Evolutionary conservation across 2,113 vertebrate species (phyloP).

Genomic region (Charina bottae): DNA sequence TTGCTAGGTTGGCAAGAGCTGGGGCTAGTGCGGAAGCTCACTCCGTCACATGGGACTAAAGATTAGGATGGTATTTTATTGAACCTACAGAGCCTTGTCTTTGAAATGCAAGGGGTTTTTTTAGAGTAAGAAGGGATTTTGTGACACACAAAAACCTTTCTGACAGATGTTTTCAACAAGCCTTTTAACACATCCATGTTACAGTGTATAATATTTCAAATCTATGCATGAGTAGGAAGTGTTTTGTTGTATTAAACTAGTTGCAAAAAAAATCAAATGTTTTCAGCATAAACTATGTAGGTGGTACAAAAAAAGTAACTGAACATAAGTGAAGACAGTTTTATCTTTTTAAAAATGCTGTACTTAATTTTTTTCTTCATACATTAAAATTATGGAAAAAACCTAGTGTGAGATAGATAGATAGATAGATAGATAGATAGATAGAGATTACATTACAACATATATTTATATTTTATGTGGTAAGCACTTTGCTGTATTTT

Average conservation of each 20-base stretch:
- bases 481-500: neutral
- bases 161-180: slow-evolving; percentile 35
- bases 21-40: too few species aligned
- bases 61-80: slow-evolving; percentile 6
- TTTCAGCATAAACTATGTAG: slow-evolving; percentile 25
- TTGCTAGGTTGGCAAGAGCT: too few species aligned
- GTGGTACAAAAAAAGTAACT: slow-evolving; percentile 14
- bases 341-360: neutral
- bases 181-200: slow-evolving; percentile 29
- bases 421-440: neutral
- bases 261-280: neutral
- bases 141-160: slow-evolving; percentile 8
- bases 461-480: neutral
- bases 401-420: too few species aligned
- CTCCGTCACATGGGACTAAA: too few species aligned
- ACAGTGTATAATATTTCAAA: slow-evolving; percentile 32
- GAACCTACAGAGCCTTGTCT: neutral
- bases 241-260: slow-evolving; percentile 28
- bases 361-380: neutral
- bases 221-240: slow-evolving; percentile 37
- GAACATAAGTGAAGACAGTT: neutral
- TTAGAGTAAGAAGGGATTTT: slow-evolving; percentile 15
- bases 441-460: neutral
- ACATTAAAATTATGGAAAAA: too few species aligned
- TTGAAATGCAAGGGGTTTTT: neutral